Conservation (phyloP, 53 echinoderm and acorn worm species). For the Paracentrotus lividus region DNA sequence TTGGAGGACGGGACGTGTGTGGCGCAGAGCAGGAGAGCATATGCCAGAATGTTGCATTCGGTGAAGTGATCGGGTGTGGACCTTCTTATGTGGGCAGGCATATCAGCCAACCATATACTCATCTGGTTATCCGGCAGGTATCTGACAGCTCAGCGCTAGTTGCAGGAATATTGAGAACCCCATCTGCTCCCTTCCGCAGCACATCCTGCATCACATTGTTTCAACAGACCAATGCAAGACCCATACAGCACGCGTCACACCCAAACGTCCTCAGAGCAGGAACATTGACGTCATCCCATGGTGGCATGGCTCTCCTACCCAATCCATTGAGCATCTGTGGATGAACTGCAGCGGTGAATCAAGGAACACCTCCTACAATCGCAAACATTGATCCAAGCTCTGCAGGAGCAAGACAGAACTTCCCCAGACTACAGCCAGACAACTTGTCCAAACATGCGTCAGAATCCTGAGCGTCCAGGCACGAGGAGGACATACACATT, state of each 20-base stretch:
- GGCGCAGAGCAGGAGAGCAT: background rate
- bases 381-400: too few relatives aligned
- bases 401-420: too few relatives aligned
- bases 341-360: too few relatives aligned
- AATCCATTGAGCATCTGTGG: background rate
- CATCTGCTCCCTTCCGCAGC: constrained; percentile 7
- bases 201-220: constrained; percentile 33
- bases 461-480: too few relatives aligned
- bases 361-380: too few relatives aligned
- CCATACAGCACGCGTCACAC: background rate
- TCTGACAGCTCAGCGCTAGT: constrained; percentile 19
- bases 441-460: too few relatives aligned
- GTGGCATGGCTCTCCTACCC: background rate
- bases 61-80: background rate
- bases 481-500: too few relatives aligned
- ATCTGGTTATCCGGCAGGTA: constrained; percentile 14
- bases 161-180: constrained; percentile 9
- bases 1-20: too few relatives aligned
- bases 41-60: background rate
- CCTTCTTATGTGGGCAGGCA: background rate
- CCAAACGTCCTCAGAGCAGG: background rate
- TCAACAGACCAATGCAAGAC: constrained; percentile 21
- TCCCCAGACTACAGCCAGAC: too few relatives aligned
- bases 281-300: constrained; percentile 18
- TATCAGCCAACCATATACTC: constrained; percentile 30